Evolutionary conservation across 2,888 invertebrate genomes (phyloP), one percentile per base, ranked within the genome.

Genomic region (Acrocyrtus sp.): DNA sequence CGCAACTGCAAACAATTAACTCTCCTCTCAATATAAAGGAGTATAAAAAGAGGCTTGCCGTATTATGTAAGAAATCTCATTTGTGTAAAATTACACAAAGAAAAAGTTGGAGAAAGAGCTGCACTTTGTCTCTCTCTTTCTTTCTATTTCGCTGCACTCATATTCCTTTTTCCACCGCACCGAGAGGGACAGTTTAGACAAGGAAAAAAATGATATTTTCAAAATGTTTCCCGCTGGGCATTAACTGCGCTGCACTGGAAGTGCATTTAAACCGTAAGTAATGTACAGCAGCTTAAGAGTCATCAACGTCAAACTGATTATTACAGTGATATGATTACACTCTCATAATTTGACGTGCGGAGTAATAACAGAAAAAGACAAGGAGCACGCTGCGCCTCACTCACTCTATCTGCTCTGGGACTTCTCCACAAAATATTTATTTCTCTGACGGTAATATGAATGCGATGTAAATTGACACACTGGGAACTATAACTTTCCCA

Each of bases 231-330:
- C 63, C 53, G 63, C 63, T 54, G 63, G 63, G 54, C 29, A 54
- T 19, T 45, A n/a, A n/a, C n/a, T n/a, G n/a, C n/a, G 45, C 58
- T 45, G 39, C 58, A 22, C n/a, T 51, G 17, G 39, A 39, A 63
- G 39, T 43, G 39, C 41, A 50, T 19, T 45, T 15, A 26, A 24
- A 6, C 27, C 3, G 3, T 22, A 5, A 8, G 5, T 24, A 21
- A 6, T 21, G 22, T 21, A 5, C 60, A 24, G 39, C 47, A 56
- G 65, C 65, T 53, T 56, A 65, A 47, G 41, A 56, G 65, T 65
- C 65, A 65, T 65, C 65, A 65, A 65, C 65, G 65, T 65, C 65
- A 65, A 65, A 56, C 56, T 65, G 47, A 56, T 65, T 65, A 56
- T 29, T 47, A 65, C n/a, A n/a, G n/a, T 24, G 53, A 65, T 56